phyloP scores from a whole-genome alignment of 2,113 vertebrate species.

The Phoxinus phoxinus region DNA sequence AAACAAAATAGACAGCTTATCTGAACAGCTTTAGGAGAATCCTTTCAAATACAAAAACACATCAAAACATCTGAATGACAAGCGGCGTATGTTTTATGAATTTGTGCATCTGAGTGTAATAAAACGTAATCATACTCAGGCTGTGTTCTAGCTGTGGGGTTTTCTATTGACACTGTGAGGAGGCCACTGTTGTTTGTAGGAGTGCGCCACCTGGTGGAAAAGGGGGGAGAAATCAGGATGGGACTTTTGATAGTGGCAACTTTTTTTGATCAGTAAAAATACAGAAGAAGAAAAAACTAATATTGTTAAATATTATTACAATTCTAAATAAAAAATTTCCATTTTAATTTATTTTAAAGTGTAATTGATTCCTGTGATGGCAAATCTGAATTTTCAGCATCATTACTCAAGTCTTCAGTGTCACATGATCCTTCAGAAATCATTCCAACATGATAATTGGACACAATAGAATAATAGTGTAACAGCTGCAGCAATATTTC shows the following conservation, averaged over 20 bases:
- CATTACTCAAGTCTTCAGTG: background rate
- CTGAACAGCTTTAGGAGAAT: background rate
- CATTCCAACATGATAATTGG: background rate
- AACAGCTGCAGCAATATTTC: too few relatives aligned
- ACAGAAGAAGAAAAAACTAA: background rate
- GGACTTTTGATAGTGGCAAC: background rate
- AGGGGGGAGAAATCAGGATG: background rate
- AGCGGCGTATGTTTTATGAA: background rate
- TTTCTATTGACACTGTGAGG: slow-evolving; percentile 94
- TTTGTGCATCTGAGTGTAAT: background rate
- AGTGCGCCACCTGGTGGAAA: slow-evolving; percentile 87
- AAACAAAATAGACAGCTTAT: background rate
- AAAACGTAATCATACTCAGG: slow-evolving; percentile 77
- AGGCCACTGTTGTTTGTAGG: slow-evolving; percentile 85
- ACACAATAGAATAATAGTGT: background rate
- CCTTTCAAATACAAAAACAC: background rate
- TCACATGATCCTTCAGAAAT: background rate
- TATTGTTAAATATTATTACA: background rate
- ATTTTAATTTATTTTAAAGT: background rate
- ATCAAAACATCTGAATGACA: background rate
- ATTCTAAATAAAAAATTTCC: background rate
- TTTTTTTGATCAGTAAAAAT: background rate
- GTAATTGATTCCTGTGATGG: background rate
- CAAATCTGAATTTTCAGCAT: background rate
- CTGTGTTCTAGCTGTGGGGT: slow-evolving; percentile 87